phyloP scores from a whole-genome alignment of 1,140 invertebrate species.

The Amphibalanus amphitrite region DNA sequence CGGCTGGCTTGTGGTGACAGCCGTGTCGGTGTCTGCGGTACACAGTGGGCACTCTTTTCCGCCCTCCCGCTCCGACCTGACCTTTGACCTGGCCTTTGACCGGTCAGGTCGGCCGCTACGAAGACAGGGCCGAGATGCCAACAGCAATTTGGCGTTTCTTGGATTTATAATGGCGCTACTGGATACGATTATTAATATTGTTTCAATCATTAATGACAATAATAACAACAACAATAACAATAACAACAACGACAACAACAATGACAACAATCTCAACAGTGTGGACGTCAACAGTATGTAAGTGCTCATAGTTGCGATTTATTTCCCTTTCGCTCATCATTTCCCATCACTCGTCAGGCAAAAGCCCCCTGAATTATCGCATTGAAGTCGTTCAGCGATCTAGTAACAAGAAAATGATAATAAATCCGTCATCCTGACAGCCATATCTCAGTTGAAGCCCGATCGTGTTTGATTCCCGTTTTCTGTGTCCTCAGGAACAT shows the following conservation, averaged over 20 bases:
- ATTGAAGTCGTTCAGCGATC: too few species aligned
- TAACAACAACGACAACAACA: conserved; percentile 17
- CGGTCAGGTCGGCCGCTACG: too few species aligned
- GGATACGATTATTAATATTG: conserved; percentile 15
- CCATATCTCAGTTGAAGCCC: neutral
- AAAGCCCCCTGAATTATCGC: too few species aligned
- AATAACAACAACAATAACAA: conserved; percentile 18
- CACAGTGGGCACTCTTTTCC: neutral
- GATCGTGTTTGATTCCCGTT: neutral
- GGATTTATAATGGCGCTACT: conserved; percentile 15
- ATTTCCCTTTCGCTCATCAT: too few species aligned
- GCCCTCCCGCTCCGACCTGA: neutral
- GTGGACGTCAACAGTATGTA: conserved; percentile 14
- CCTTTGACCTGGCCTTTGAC: neutral
- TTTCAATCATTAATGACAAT: conserved; percentile 15
- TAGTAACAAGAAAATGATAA: too few species aligned
- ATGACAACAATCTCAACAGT: conserved; percentile 16
- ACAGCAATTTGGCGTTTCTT: conserved; percentile 15
- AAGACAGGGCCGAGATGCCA: conserved; percentile 10
- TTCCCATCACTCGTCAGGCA: too few species aligned
- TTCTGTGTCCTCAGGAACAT: conserved; percentile 6
- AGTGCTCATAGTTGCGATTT: too few species aligned
- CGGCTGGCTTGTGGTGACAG: neutral
- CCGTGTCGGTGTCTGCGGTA: neutral
- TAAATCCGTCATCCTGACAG: too few species aligned